Base-by-base conservation (phyloP, 2,113 vertebrate species). In the Esox niger region DNA sequence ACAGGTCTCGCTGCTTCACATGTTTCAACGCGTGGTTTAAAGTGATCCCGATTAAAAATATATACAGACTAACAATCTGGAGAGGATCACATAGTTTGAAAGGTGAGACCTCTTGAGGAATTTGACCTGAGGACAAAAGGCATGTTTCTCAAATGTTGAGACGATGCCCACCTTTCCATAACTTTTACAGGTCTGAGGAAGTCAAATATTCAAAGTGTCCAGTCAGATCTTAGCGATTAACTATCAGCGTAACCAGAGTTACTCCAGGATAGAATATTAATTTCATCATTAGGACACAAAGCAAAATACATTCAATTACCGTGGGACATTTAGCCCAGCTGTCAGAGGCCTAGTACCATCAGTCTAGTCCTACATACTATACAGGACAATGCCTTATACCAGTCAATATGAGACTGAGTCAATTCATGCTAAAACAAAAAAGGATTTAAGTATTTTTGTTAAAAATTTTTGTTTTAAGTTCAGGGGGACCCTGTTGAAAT, bases 221-320 rank as follows among this genome's bases (percentile, higher is more conserved):
- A 72, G 31, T 88, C 85, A 88, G 86, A 85, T 87, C 86, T 88
- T 87, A 87, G 85, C 86, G 79, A 82, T 86, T 85, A 87, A 68
- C 69, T 62, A 31, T 88, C 88, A 88, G 6, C 55, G 85, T 52
- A 73, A 87, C 78, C 1, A 2, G 17, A 86, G 82, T 84, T 63
- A 88, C 83, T 89, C 76, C 62, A 66, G 74, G 31, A 69, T 32
- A 68, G 52, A 64, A 23, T 73, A 52, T 52, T 7, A 17, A 21
- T 52, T 23, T 31, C 56, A 31, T 59, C 17, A 59, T 59, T 59
- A 30, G 29, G 17, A 59, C 27, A 30, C 57, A 58, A 58, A 27
- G 15, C n/a, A 2, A 43, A 43, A 43, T 15, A 15, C 35, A 43
- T 0, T 13, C 17, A 52, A 52, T 52, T n/a, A 52, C 5, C 47